Conservation (phyloP, 2,888 invertebrate species). For the Bimastos eiseni region DNA sequence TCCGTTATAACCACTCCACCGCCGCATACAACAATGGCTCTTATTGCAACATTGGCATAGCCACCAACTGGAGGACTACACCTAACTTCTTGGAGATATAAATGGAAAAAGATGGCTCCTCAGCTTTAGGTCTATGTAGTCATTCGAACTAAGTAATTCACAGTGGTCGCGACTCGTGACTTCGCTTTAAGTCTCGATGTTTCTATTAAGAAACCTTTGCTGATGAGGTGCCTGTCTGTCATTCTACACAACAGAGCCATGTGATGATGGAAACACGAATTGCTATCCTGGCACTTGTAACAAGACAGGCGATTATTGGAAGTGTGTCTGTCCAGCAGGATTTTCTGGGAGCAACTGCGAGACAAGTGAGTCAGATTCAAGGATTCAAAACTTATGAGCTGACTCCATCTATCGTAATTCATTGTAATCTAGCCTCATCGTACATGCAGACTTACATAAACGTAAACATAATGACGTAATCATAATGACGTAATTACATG, state of each 20-base stretch:
- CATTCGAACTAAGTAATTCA: too few relatives aligned
- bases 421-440: too few relatives aligned
- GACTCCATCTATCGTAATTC: neutral
- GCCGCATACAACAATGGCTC: neutral
- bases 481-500: too few relatives aligned
- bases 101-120: neutral
- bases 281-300: conserved; percentile 26
- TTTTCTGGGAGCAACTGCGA: conserved; percentile 15
- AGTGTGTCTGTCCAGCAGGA: conserved; percentile 24
- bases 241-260: neutral
- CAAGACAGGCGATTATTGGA: neutral
- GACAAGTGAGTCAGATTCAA: neutral
- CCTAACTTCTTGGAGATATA: neutral
- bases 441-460: too few relatives aligned
- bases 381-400: neutral
- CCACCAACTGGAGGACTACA: neutral
- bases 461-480: too few relatives aligned
- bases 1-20: neutral
- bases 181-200: neutral
- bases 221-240: neutral
- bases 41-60: neutral
- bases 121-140: too few relatives aligned
- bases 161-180: too few relatives aligned
- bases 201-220: neutral
- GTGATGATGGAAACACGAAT: neutral